Conservation (phyloP, 2,113 vertebrate genomes). For the Podarcis muralis region DNA sequence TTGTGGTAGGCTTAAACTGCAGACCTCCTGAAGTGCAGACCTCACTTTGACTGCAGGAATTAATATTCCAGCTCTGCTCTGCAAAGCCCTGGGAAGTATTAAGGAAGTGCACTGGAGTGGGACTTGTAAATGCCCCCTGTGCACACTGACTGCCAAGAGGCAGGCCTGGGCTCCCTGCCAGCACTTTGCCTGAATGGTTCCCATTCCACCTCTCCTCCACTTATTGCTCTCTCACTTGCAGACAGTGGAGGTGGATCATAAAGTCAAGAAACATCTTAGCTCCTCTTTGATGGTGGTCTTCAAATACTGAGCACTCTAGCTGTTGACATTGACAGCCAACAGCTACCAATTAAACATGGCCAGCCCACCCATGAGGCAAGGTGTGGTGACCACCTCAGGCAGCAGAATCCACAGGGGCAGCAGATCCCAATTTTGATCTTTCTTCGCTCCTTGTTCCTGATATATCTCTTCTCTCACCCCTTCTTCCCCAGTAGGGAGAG, state of each 20-base stretch:
- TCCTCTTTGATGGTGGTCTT: slow-evolving; percentile 42
- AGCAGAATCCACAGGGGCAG: too few species aligned
- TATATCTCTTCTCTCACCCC: too few species aligned
- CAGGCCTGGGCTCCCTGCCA: slow-evolving; percentile 51
- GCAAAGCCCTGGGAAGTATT: slow-evolving; percentile 45
- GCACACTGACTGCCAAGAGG: slow-evolving; percentile 15
- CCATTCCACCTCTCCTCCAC: not conserved
- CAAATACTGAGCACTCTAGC: not conserved
- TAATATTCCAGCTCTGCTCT: not conserved
- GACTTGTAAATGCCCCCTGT: slow-evolving; percentile 5
- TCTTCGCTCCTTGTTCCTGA: too few species aligned
- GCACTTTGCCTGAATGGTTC: slow-evolving; percentile 42
- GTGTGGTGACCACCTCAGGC: too few species aligned
- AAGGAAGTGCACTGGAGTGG: not conserved
- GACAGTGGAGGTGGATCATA: slow-evolving; percentile 51
- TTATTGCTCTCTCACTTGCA: slow-evolving; percentile 46
- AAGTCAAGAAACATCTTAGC: slow-evolving; percentile 56
- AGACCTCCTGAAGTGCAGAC: slow-evolving; percentile 15
- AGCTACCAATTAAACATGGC: not conserved
- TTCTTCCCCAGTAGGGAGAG: too few species aligned
- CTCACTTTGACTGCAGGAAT: slow-evolving; percentile 7
- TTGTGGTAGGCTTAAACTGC: not conserved
- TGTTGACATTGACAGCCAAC: not conserved
- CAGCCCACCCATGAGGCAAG: too few species aligned
- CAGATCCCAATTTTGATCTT: too few species aligned